A percentile compares a stretch with the other conserved stretches of the same genome.
Conservation (phyloP, 2,113 vertebrate genomes). For the Cynoglossus semilaevis region DNA sequence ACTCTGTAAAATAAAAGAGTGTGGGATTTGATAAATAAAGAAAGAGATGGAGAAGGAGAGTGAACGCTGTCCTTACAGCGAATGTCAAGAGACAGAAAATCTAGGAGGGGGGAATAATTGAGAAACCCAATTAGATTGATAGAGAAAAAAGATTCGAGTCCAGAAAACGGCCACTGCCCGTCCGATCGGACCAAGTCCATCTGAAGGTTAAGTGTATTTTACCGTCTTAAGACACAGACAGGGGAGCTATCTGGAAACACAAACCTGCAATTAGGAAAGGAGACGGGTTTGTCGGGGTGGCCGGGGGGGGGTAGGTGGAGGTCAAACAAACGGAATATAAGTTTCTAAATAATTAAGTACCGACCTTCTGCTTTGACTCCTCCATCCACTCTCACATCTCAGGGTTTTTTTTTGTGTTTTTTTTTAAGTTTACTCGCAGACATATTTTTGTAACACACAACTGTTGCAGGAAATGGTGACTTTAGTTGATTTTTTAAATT, state of each 20-base stretch:
- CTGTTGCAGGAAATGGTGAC: no score
- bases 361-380: background rate
- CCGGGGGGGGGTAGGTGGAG: background rate
- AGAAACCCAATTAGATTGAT: slow-evolving; percentile 72
- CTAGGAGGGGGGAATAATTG: slow-evolving; percentile 57
- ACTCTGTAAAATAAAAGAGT: slow-evolving; percentile 26
- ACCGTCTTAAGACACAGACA: slow-evolving; percentile 59
- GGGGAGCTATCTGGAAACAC: slow-evolving; percentile 50
- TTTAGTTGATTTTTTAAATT: no score
- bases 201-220: slow-evolving; percentile 73
- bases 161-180: slow-evolving; percentile 49
- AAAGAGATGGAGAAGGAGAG: background rate
- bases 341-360: slow-evolving; percentile 5
- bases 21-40: background rate
- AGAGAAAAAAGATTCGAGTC: slow-evolving; percentile 62
- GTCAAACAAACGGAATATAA: slow-evolving; percentile 21
- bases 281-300: background rate
- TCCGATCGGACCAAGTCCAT: slow-evolving; percentile 41
- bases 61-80: slow-evolving; percentile 41
- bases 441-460: no score
- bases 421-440: no score
- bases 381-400: background rate
- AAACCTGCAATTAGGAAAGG: slow-evolving; percentile 38
- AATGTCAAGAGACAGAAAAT: slow-evolving; percentile 67
- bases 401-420: no score